Evolutionary conservation across 1,140 invertebrate species (phyloP).

Genomic region (Amphibalanus amphitrite): DNA sequence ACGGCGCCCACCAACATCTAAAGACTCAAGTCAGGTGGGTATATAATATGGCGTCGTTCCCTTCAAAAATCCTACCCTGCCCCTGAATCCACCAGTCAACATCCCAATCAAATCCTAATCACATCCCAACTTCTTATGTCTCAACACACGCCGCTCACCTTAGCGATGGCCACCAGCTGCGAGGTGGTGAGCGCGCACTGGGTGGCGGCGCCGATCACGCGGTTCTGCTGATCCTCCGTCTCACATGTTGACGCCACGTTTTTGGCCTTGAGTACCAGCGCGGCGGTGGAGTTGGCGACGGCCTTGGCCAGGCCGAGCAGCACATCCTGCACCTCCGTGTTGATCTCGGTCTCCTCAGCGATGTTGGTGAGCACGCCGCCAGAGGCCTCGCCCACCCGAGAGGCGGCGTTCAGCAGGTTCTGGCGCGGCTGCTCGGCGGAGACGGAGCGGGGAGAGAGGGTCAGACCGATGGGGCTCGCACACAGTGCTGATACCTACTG

Average conservation of each 20-base stretch:
- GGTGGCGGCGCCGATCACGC: conserved; percentile 84
- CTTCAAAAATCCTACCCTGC: too few species aligned
- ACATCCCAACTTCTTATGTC: too few species aligned
- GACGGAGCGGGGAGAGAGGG: conserved; percentile 1
- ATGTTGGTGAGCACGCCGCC: conserved; percentile 85
- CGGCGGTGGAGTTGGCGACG: conserved; percentile 91
- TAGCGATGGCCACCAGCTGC: conserved; percentile 92
- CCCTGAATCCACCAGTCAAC: too few species aligned
- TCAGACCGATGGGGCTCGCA: conserved; percentile 6
- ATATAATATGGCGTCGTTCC: too few species aligned
- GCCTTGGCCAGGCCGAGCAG: conserved; percentile 78
- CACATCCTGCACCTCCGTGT: conserved; percentile 44
- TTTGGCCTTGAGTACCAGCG: conserved; percentile 84
- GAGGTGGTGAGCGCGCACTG: conserved; percentile 93
- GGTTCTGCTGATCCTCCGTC: conserved; percentile 44
- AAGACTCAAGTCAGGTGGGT: too few species aligned
- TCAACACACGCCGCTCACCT: conserved; percentile 37
- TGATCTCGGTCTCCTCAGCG: conserved; percentile 65
- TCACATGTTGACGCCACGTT: conserved; percentile 72
- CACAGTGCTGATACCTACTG: too few species aligned
- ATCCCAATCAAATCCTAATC: too few species aligned
- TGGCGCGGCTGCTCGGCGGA: conserved; percentile 52
- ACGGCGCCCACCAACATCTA: too few species aligned
- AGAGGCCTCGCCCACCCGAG: conserved; percentile 86
- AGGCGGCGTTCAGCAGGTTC: conserved; percentile 81